Conservation (phyloP, 2,113 vertebrate species). For the Onychorhynchus coronatus region DNA sequence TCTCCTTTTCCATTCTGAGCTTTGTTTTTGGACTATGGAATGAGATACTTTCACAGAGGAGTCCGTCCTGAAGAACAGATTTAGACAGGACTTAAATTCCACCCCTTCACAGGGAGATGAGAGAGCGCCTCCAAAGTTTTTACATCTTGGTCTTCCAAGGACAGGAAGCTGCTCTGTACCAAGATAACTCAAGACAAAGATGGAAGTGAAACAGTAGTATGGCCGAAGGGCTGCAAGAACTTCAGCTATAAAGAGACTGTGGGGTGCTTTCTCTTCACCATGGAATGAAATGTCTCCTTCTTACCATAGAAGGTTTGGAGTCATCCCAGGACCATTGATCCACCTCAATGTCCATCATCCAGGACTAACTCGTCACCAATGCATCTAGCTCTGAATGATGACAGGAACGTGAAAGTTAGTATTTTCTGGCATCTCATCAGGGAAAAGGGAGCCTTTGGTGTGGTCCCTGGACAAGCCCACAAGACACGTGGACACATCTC, state of each 20-base stretch:
- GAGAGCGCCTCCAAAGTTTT: not conserved
- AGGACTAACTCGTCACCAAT: not conserved
- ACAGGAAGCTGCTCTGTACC: not conserved
- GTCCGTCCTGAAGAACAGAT: not conserved
- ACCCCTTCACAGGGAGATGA: not conserved
- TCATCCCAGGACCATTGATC: not conserved
- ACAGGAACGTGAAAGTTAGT: not conserved
- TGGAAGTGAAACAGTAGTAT: not conserved
- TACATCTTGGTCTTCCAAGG: not conserved
- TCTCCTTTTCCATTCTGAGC: not conserved
- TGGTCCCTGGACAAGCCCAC: not conserved
- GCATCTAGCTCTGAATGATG: not conserved
- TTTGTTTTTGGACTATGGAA: not conserved
- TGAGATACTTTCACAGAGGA: not conserved
- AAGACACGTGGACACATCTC: not conserved
- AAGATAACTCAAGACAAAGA: not conserved
- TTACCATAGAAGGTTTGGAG: not conserved
- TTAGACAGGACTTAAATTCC: not conserved
- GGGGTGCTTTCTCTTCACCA: not conserved
- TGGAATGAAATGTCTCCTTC: not conserved
- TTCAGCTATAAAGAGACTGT: not conserved
- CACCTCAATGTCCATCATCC: not conserved
- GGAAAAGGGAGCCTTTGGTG: not conserved
- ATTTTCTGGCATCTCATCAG: not conserved
- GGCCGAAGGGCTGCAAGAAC: not conserved